A percentile compares a stretch with the other conserved stretches of the same genome.
Evolutionary conservation across 2,888 invertebrate species (phyloP).

Genomic region (Chloroclysta siterata): DNA sequence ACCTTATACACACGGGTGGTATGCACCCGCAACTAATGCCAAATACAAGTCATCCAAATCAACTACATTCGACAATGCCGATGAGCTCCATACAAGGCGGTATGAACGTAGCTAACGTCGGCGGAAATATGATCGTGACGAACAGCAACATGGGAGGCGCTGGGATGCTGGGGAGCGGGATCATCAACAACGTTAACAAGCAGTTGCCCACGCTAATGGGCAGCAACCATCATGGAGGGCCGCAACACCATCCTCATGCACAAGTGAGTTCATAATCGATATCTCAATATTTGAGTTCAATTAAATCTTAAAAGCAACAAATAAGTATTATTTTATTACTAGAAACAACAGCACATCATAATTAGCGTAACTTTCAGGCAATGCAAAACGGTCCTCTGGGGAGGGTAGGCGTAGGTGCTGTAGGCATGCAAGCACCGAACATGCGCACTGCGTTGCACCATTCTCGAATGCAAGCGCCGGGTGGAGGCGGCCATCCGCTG

Average conservation of each 20-base stretch:
- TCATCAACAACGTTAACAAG: constrained; percentile 91
- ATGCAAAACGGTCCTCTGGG: constrained; percentile 93
- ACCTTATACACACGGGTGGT: constrained; percentile 87
- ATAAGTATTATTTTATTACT: neutral
- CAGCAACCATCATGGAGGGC: constrained; percentile 77
- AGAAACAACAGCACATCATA: constrained; percentile 12
- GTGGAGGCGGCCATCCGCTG: constrained; percentile 82
- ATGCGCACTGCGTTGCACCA: constrained; percentile 86
- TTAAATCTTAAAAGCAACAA: neutral
- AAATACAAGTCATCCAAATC: constrained; percentile 89
- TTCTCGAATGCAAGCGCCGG: constrained; percentile 75
- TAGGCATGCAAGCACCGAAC: constrained; percentile 79
- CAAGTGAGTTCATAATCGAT: constrained; percentile 61
- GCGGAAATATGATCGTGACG: constrained; percentile 91
- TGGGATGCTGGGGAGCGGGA: constrained; percentile 89
- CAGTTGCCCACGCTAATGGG: constrained; percentile 88
- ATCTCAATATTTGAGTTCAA: neutral
- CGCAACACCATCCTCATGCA: constrained; percentile 77
- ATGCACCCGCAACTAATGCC: constrained; percentile 89
- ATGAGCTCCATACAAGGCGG: constrained; percentile 91
- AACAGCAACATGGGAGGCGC: constrained; percentile 89
- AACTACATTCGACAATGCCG: constrained; percentile 85
- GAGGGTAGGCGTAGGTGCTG: constrained; percentile 76
- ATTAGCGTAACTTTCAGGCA: constrained; percentile 61
- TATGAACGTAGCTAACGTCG: constrained; percentile 87